Percentiles rank a stretch among this genome's conserved stretches.
These are phyloP conservation scores for Marasmarcha lunaedactyla DNA, from an alignment of 2,888 invertebrate species.

Conservation along the genomic window DNA sequence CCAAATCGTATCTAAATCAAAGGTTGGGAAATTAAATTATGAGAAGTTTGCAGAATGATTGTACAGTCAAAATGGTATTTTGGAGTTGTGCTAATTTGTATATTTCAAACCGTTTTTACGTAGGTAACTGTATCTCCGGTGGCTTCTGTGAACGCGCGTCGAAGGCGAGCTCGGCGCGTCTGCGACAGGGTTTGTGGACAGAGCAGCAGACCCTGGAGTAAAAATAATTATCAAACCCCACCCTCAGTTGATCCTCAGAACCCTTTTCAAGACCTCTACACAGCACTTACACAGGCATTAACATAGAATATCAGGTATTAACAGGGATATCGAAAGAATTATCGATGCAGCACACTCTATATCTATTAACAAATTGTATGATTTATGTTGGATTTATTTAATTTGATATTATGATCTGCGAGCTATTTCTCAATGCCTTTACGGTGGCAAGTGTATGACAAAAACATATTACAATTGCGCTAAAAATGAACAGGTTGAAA, in stretches of 20 bases:
- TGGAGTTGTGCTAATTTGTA: slow-evolving; percentile 53
- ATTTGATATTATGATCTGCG: too few relatives aligned
- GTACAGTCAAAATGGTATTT: slow-evolving; percentile 50
- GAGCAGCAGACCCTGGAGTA: slow-evolving; percentile 82
- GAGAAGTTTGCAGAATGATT: too few relatives aligned
- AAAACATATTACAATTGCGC: too few relatives aligned
- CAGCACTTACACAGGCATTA: slow-evolving; percentile 67
- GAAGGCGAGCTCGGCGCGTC: slow-evolving; percentile 85
- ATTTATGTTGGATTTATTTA: too few relatives aligned
- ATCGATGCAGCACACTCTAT: too few relatives aligned
- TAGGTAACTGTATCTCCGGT: slow-evolving; percentile 89
- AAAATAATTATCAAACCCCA: slow-evolving; percentile 2
- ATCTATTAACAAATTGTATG: too few relatives aligned
- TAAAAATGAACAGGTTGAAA: too few relatives aligned
- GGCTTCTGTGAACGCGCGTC: slow-evolving; percentile 91
- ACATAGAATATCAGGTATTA: too few relatives aligned
- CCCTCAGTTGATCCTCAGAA: slow-evolving; percentile 40
- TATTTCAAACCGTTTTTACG: slow-evolving; percentile 80
- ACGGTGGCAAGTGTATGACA: too few relatives aligned
- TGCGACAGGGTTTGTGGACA: slow-evolving; percentile 92
- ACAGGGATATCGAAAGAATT: too few relatives aligned
- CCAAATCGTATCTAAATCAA: not conserved
- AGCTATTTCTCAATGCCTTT: too few relatives aligned
- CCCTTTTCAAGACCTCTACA: slow-evolving; percentile 46
- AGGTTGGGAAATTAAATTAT: not conserved